Base-by-base conservation (phyloP, 2,888 invertebrate genomes). In the Orchesella flavescens region DNA sequence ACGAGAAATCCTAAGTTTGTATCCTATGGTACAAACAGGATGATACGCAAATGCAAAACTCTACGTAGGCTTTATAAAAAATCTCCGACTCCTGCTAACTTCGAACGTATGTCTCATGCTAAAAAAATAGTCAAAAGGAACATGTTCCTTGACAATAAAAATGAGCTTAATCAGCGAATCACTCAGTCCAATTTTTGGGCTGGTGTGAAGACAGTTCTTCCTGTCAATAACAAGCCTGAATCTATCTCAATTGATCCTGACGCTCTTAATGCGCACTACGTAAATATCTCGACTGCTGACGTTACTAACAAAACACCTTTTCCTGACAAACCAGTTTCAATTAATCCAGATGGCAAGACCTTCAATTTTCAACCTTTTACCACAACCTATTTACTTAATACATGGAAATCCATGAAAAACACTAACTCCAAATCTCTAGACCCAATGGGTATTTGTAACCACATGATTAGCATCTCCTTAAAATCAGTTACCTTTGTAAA, bases 381-480 rank as follows among this genome's bases (percentile, higher is more conserved):
- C n/a, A n/a, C 10, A n/a, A 17, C 13, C 34, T 7, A 34, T 34
- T 34, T 34, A 2, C 19, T 61, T 21, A 21, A 13, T 9, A 23
- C 61, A 23, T 61, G 61, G 46, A 74, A 23, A 19, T 5, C 3
- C 3, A 61, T 61, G 21, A 74, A 63, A 63, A 61, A 63, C 21
- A 61, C 21, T n/a, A 13, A 10, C 1, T 46, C 68, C 1, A n/a
- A 12, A 15, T 1, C 17, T 12, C 66, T 34, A 4, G 34, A 76
- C 53, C 53, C 76, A 12, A 19, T 76, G 1, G 43, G 21, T 34
- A 34, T 76, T 0, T 43, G 17, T 24, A 76, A 76, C 21, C 7
- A 5, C n/a, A 76, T 76, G 43, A n/a, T 76, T 15, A n/a, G 53
- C 10, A 49, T n/a, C 10, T 3, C 49, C 3, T 7, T 49, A 1